Percentiles rank a stretch among this genome's conserved stretches.
Conservation (phyloP, 2,888 invertebrate species). For the Apomyelois bistriatella region DNA sequence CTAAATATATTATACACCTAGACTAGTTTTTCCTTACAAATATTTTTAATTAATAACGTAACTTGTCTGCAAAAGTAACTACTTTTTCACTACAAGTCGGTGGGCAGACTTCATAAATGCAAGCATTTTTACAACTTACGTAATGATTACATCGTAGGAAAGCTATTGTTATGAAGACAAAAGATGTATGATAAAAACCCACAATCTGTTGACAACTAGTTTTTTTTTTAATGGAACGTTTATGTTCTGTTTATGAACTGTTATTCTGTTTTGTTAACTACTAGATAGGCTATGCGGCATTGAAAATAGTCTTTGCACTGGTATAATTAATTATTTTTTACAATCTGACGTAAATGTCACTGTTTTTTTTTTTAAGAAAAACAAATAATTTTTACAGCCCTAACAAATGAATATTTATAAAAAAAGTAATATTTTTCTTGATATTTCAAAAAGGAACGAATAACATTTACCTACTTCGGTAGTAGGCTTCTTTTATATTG, state of each 20-base stretch:
- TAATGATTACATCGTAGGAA: slow-evolving; percentile 4
- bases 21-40: not conserved
- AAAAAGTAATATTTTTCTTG: no score
- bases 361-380: no score
- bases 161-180: slow-evolving; percentile 5
- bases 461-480: no score
- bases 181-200: not conserved
- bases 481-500: no score
- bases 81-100: slow-evolving; percentile 13
- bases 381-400: no score
- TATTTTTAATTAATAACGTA: not conserved
- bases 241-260: not conserved
- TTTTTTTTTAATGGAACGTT: not conserved
- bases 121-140: slow-evolving; percentile 5
- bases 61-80: slow-evolving; percentile 9
- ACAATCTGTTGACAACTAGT: not conserved
- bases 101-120: slow-evolving; percentile 11
- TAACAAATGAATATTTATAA: no score
- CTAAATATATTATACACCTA: slow-evolving; percentile 6
- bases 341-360: no score
- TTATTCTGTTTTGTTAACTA: no score
- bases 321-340: no score
- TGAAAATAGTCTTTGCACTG: no score
- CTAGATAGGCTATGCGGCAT: no score
- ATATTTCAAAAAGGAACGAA: no score